Evolutionary conservation across 2,113 vertebrate genomes (phyloP), one percentile per base, ranked within the genome.

Genomic region (Gallinago paraguaiae): DNA sequence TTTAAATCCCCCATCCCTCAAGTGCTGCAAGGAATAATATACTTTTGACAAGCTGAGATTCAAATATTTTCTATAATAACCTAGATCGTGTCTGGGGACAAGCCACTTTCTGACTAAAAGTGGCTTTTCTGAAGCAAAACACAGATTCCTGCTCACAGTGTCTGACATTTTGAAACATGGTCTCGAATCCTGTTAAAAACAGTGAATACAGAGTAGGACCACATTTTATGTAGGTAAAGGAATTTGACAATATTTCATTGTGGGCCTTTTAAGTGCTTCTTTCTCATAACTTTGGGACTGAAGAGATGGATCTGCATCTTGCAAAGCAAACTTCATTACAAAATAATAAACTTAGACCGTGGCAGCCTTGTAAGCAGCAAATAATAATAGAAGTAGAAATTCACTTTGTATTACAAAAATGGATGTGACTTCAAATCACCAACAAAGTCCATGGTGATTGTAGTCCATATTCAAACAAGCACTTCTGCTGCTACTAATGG

Each of bases 221-320:
- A 41, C 11, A 9, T 78, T 78, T 15, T 4, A 2, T 20, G 1
- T 3, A 3, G 1, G 13, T 15, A 51, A 60, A 61, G 16, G 18
- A n/a, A 65, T 69, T 75, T 82, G 67, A 28, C 3, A 1, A 4
- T 56, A 20, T n/a, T 60, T 71, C 56, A n/a, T 5, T n/a, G 10
- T 6, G 57, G 6, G n/a, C 5, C 23, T 41, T 87, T 76, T 59
- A 63, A 31, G 23, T 4, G 31, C 24, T 90, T 67, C 60, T 74
- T 92, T 86, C 64, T 67, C 25, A 2, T 39, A 56, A 56, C 24
- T 64, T 60, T 53, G 59, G 4, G 37, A 63, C 2, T 19, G 30
- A 90, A 67, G 37, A 88, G 37, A 23, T 12, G 6, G 9, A 70
- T 67, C 23, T 81, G n/a, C 3, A 0, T 35, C 51, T 78, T 86